Conservation (phyloP, 1,140 invertebrate genomes). For the Dinoponera quadriceps region DNA sequence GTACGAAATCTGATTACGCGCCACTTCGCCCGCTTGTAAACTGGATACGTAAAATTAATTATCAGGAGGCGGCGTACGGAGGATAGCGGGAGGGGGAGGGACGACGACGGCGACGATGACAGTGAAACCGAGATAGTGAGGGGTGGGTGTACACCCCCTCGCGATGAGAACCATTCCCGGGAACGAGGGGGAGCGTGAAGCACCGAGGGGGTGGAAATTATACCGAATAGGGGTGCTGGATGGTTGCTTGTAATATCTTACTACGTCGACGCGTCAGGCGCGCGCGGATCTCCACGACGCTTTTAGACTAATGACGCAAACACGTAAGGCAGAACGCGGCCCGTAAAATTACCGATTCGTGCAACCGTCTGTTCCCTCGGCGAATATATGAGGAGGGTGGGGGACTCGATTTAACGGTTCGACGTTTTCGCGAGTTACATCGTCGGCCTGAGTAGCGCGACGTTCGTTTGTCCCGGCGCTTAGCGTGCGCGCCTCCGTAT, state of each 20-base stretch:
- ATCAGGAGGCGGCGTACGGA: slow-evolving; percentile 67
- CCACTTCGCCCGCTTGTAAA: slow-evolving; percentile 81
- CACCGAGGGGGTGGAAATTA: slow-evolving; percentile 75
- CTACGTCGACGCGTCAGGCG: slow-evolving; percentile 64
- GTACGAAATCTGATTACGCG: slow-evolving; percentile 81
- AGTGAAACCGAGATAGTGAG: slow-evolving; percentile 38
- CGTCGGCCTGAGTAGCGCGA: background rate
- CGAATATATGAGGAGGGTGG: slow-evolving; percentile 42
- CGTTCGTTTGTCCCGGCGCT: background rate
- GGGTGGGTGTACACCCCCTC: slow-evolving; percentile 10
- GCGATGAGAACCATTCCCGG: slow-evolving; percentile 32
- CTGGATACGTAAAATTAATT: slow-evolving; percentile 85
- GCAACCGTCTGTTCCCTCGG: slow-evolving; percentile 43
- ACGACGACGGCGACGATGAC: slow-evolving; percentile 56
- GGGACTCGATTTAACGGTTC: slow-evolving; percentile 22
- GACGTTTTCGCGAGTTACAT: background rate
- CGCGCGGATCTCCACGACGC: slow-evolving; percentile 76
- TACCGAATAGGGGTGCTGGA: slow-evolving; percentile 74
- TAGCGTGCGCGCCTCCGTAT: background rate
- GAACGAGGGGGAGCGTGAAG: slow-evolving; percentile 50
- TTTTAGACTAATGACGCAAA: slow-evolving; percentile 81
- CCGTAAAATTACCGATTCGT: slow-evolving; percentile 71
- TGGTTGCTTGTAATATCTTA: slow-evolving; percentile 76
- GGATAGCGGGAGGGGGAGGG: slow-evolving; percentile 8
- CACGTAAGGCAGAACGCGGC: slow-evolving; percentile 69